phyloP scores from a whole-genome alignment of 2,888 invertebrate species.

The Thereva unica region DNA sequence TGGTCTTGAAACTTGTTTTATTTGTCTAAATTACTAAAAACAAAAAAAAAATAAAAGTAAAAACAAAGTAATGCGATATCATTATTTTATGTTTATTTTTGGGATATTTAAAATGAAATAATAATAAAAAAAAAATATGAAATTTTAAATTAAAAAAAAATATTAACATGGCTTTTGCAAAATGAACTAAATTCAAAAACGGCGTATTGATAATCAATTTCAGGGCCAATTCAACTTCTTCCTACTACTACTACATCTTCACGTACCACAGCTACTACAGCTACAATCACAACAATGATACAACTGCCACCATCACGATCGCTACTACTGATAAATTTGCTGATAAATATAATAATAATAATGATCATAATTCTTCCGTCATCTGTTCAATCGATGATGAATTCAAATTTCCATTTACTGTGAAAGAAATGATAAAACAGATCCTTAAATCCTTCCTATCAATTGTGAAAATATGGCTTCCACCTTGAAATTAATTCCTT shows the following conservation, averaged over 20 bases:
- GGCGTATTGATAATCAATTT: conserved; percentile 45
- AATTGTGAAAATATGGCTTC: too few species aligned
- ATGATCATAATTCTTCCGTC: conserved; percentile 15
- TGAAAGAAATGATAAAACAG: too few species aligned
- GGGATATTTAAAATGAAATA: conserved; percentile 11
- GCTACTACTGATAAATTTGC: conserved; percentile 19
- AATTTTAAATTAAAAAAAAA: conserved; percentile 16
- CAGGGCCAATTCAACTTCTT: conserved; percentile 43
- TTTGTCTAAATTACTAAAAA: neutral
- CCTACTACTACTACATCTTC: conserved; percentile 37
- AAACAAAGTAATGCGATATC: neutral
- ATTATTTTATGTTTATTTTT: conserved; percentile 17
- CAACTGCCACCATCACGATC: conserved; percentile 28
- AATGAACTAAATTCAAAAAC: conserved; percentile 36
- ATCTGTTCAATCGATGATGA: conserved; percentile 22
- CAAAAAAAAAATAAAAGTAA: neutral
- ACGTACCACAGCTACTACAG: conserved; percentile 43
- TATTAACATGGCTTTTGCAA: conserved; percentile 8
- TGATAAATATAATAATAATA: too few species aligned
- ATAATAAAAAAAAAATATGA: conserved; percentile 21
- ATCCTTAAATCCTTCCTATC: too few species aligned
- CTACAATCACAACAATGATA: conserved; percentile 23
- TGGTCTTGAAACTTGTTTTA: conserved; percentile 32
- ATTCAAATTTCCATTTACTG: neutral
- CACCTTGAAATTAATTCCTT: too few species aligned